Percentiles rank a stretch among this genome's conserved stretches.
These are phyloP conservation scores for Matsumyia berberina DNA, from an alignment of 2,888 invertebrate species.

Conservation along the genomic window DNA sequence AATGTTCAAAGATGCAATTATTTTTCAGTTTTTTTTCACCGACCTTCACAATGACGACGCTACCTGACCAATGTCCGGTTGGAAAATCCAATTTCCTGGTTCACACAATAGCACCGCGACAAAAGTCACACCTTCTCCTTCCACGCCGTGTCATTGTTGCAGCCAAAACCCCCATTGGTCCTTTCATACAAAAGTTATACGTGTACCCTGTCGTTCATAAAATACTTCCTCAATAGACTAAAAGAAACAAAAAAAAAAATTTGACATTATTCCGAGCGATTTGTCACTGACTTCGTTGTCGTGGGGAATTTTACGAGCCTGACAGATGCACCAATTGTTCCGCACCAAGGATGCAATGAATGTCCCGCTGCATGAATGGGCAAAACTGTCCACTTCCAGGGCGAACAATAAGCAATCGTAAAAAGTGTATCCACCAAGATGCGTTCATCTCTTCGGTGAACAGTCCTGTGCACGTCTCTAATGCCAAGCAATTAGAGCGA, in stretches of 20 bases:
- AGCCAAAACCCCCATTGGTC: slow-evolving; percentile 36
- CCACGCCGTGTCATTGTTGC: slow-evolving; percentile 33
- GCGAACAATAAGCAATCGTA: slow-evolving; percentile 47
- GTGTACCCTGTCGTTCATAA: slow-evolving; percentile 57
- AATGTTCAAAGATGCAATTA: slow-evolving; percentile 16
- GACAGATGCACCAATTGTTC: slow-evolving; percentile 72
- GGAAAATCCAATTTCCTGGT: slow-evolving; percentile 53
- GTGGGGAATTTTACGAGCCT: slow-evolving; percentile 68
- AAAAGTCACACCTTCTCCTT: slow-evolving; percentile 47
- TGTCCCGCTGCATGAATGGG: slow-evolving; percentile 38
- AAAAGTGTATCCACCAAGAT: slow-evolving; percentile 48
- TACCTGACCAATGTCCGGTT: slow-evolving; percentile 69
- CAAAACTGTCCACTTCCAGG: slow-evolving; percentile 39
- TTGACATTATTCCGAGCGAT: slow-evolving; percentile 62
- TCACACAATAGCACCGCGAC: slow-evolving; percentile 45
- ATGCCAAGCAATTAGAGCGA: slow-evolving; percentile 65
- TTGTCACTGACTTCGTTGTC: slow-evolving; percentile 53
- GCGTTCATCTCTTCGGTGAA: slow-evolving; percentile 38
- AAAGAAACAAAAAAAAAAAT: slow-evolving; percentile 16
- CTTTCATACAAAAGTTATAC: slow-evolving; percentile 50
- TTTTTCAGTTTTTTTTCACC: slow-evolving; percentile 10
- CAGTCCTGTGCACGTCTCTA: slow-evolving; percentile 52
- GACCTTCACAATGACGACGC: slow-evolving; percentile 32
- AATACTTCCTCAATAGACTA: slow-evolving; percentile 18
- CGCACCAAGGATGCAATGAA: slow-evolving; percentile 51